Base-by-base conservation (phyloP, 2,797 vertebrate species). In the Nasua narica region DNA sequence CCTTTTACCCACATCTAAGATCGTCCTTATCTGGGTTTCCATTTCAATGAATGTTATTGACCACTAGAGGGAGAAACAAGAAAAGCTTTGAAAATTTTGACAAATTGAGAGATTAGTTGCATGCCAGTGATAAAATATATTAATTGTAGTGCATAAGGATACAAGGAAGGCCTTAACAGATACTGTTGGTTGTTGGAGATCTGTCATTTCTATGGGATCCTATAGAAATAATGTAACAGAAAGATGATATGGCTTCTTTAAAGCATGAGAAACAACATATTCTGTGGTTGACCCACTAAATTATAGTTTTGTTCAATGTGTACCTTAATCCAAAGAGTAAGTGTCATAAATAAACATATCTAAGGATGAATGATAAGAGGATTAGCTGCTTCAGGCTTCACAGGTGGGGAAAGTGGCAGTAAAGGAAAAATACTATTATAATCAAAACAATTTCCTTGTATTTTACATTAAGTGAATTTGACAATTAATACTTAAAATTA, bases 41-140 rank as follows among this genome's bases (percentile, higher is more conserved):
- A 81, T 91, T 72, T 93, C 91, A 91, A 15, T 90, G 27, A 96
- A 74, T 97, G 50, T 72, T 87, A 95, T 70, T 95, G 93, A 93
- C 97, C 97, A 98, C 97, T 98, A 98, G 97, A 96, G 95, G 97
- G 97, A 98, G 98, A 96, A 96, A 77, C 83, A 95, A 94, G 91
- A 97, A 98, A 98, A 94, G 83, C 35, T 94, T 97, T 97, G 54
- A 91, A 90, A 94, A n/a, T 56, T 79, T 96, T 85, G 58, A 89
- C 83, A 94, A 50, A 29, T 85, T 50, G 37, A 90, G 56, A 88
- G 14, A 50, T 56, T 60, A 52, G 23, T 62, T 74, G 78, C 67
- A 46, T 60, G 37, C 19, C 50, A 81, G 67, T 10, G 56, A 70
- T 40, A 60, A 88, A 88, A 67, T 52, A 16, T 54, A 54, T 50